Conservation (phyloP, 2,888 invertebrate genomes). For the Drosophila borealis region DNA sequence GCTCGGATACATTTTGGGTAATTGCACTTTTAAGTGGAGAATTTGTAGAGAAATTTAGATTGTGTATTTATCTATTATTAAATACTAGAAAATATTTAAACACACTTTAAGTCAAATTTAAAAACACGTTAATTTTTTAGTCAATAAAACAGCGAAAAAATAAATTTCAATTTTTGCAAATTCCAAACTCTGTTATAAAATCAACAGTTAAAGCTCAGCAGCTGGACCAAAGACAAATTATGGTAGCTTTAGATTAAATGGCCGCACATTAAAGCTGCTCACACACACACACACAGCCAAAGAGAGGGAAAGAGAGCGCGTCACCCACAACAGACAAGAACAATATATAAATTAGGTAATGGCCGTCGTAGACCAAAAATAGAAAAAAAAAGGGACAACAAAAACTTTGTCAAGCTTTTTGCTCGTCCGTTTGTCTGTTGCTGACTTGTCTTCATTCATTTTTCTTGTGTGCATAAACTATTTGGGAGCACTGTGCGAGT, state of each 20-base stretch:
- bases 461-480: conserved; percentile 50
- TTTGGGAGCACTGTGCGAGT: conserved; percentile 39
- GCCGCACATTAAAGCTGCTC: conserved; percentile 64
- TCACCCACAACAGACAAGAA: conserved; percentile 8
- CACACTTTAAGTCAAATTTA: no score
- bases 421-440: conserved; percentile 17
- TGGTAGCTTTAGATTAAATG: conserved; percentile 68
- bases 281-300: neutral
- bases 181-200: conserved; percentile 15
- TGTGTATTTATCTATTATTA: neutral
- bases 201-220: conserved; percentile 32
- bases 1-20: neutral
- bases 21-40: conserved; percentile 4
- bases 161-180: conserved; percentile 7
- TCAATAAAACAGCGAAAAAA: neutral
- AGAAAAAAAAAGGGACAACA: conserved; percentile 12
- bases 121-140: no score
- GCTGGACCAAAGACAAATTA: conserved; percentile 53
- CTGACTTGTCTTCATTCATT: conserved; percentile 48
- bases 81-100: neutral
- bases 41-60: neutral
- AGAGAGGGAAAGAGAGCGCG: conserved; percentile 4
- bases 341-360: conserved; percentile 49
- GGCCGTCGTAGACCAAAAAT: conserved; percentile 3
- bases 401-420: conserved; percentile 46